Base-by-base conservation (phyloP, 2,797 vertebrate genomes). In the Phoebastria nigripes region DNA sequence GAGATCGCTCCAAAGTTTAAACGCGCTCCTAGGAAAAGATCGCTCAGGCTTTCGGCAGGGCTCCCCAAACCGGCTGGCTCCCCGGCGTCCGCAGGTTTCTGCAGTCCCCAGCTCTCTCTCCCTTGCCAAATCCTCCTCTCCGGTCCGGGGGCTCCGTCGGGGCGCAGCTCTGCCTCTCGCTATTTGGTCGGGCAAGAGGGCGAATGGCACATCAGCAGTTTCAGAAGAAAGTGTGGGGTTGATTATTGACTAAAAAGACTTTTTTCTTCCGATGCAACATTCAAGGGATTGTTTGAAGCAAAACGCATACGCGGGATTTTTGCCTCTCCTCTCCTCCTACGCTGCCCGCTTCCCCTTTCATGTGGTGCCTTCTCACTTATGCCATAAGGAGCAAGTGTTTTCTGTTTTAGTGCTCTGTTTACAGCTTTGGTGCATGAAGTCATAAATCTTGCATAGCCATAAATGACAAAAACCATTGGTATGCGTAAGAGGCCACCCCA, bases 371-470 rank as follows among this genome's bases (percentile, higher is more conserved):
- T 97, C 71, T 97, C 98, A 97, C 97, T 97, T 98, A 96, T 98
- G 98, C 98, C 97, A 97, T 97, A 97, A 98, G 98, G 97, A 98
- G 98, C 98, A 98, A 98, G 98, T 98, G 98, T 98, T 98, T 98
- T 98, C 98, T 98, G 98, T 98, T 98, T 98, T 98, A 97, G 97
- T 97, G 97, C 98, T 98, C 98, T 99, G 98, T 99, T 99, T 99
- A 98, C 98, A 98, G 98, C 98, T 98, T 97, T 98, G 98, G 98
- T 98, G 97, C 97, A 97, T 97, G 96, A 97, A 98, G 98, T 97
- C 98, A 99, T 99, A 99, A 98, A 99, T 99, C 98, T 99, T 98
- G 97, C 97, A 97, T 98, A 97, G 98, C 98, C 98, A 98, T 98
- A 98, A 98, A 98, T 98, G 98, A 98, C 98, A 99, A 98, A 98